These are phyloP conservation scores for Eidolon helvum DNA, from an alignment of 2,113 vertebrate genomes.

Conservation along the genomic window DNA sequence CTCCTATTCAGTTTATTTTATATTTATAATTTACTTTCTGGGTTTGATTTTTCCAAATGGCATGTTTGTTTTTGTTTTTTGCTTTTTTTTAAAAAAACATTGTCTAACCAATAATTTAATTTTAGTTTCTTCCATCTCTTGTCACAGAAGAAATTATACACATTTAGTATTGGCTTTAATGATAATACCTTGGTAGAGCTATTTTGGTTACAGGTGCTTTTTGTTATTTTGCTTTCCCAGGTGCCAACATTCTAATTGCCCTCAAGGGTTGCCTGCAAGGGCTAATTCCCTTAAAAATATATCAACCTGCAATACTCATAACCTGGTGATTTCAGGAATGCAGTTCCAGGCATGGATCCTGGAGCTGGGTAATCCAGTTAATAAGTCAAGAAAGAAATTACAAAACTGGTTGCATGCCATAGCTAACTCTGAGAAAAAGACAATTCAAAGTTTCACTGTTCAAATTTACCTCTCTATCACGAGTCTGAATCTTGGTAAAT, in stretches of 20 bases:
- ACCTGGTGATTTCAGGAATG: not conserved
- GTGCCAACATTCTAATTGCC: conserved; percentile 15
- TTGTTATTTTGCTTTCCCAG: not conserved
- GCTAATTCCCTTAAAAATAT: not conserved
- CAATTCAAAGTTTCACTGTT: not conserved
- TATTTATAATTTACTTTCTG: not conserved
- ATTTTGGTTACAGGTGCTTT: not conserved
- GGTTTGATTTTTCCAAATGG: not conserved
- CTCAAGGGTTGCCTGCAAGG: not conserved
- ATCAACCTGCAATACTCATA: not conserved
- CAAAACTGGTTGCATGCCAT: not conserved
- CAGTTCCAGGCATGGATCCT: not conserved
- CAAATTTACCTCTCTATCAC: not conserved
- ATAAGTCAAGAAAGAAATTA: not conserved
- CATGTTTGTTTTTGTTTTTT: not conserved
- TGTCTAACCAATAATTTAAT: not conserved
- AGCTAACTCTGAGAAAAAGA: not conserved
- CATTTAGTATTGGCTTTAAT: not conserved
- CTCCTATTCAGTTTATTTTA: not conserved
- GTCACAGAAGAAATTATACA: not conserved
- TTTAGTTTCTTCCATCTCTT: not conserved
- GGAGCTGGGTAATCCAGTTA: not conserved
- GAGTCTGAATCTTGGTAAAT: not conserved
- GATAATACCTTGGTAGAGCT: not conserved
- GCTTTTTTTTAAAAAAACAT: too few species aligned